A percentile compares a stretch with the other conserved stretches of the same genome.
Evolutionary conservation across 2,113 vertebrate genomes (phyloP).

Genomic region (Peromyscus leucopus): DNA sequence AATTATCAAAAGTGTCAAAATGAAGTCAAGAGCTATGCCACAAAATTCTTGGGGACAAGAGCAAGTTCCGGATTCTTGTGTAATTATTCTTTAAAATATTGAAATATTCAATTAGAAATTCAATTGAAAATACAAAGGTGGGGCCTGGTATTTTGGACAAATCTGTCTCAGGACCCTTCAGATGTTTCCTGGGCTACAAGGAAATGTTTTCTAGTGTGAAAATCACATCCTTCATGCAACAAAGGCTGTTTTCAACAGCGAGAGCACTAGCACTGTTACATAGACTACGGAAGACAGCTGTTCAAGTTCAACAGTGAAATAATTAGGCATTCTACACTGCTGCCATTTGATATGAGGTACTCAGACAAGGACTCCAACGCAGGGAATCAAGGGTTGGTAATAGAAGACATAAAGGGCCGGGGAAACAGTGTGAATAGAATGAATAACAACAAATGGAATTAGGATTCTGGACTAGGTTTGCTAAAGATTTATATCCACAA

Average conservation of each 20-base stretch:
- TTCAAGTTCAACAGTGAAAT: conserved; percentile 67
- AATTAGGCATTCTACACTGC: conserved; percentile 64
- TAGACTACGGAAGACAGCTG: conserved; percentile 68
- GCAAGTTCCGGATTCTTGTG: neutral
- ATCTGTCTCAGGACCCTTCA: neutral
- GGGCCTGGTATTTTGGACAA: neutral
- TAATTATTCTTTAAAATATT: neutral
- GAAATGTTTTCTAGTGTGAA: conserved; percentile 39
- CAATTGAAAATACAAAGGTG: neutral
- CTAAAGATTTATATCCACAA: conserved; percentile 67
- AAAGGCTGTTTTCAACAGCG: conserved; percentile 71
- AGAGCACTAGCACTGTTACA: conserved; percentile 10
- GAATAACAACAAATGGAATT: conserved; percentile 75
- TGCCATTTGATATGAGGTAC: conserved; percentile 69
- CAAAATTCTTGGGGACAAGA: neutral
- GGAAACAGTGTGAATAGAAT: conserved; percentile 65
- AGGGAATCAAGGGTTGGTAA: conserved; percentile 46
- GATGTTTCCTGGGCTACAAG: conserved; percentile 11
- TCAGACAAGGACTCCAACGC: conserved; percentile 53
- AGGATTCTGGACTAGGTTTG: conserved; percentile 71
- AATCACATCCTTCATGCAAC: conserved; percentile 39
- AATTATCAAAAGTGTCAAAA: conserved; percentile 38
- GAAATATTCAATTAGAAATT: neutral
- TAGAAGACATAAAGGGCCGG: conserved; percentile 33
- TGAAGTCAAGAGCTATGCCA: neutral